phyloP scores from a whole-genome alignment of 2,888 invertebrate genomes.

The Leptopterna dolabrata region DNA sequence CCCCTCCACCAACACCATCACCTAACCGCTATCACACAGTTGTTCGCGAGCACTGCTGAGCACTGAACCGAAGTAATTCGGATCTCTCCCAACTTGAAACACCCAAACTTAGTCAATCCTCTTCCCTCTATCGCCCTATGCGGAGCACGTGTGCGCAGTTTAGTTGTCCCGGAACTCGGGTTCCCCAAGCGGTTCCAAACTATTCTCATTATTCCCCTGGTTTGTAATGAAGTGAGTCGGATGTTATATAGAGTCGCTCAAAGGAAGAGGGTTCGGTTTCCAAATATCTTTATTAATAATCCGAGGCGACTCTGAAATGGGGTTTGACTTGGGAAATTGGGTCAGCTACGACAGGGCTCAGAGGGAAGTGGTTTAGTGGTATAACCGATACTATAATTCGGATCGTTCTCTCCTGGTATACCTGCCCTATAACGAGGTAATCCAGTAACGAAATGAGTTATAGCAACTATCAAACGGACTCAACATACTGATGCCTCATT shows the following conservation, averaged over 20 bases:
- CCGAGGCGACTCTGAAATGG: neutral
- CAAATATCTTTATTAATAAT: neutral
- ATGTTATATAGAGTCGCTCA: neutral
- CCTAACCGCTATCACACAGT: too few species aligned
- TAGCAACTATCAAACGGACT: too few species aligned
- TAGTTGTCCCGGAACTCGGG: neutral
- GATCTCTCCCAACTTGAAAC: conserved; percentile 44
- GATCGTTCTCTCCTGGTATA: too few species aligned
- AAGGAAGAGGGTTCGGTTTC: neutral
- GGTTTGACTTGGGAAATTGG: neutral
- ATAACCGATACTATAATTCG: neutral
- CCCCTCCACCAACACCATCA: neutral
- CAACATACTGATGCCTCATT: too few species aligned
- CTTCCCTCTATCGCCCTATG: conserved; percentile 6
- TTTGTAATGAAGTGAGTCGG: conserved; percentile 46
- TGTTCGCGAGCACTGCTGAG: conserved; percentile 17
- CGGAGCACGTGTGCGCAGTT: conserved; percentile 42
- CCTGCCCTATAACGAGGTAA: too few species aligned
- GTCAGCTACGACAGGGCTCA: neutral
- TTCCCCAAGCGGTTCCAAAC: conserved; percentile 25
- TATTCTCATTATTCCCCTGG: conserved; percentile 44
- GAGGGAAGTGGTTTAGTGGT: neutral
- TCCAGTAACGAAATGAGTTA: too few species aligned
- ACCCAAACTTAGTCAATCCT: conserved; percentile 47
- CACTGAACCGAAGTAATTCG: conserved; percentile 42